phyloP scores from a whole-genome alignment of 2,797 vertebrate species.

The Lerista edwardsae region DNA sequence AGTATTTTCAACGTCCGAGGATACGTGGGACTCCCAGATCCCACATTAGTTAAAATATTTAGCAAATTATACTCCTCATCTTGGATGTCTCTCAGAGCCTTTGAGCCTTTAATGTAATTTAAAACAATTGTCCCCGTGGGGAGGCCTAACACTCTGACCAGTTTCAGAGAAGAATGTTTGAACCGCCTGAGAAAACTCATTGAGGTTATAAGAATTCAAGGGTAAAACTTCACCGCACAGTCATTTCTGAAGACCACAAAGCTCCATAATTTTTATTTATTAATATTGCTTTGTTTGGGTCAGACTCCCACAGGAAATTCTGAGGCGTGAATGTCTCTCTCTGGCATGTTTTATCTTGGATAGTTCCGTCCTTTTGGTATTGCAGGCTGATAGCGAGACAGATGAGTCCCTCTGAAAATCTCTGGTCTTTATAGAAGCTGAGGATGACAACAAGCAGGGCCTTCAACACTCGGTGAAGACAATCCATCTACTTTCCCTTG shows the following conservation, averaged over 20 bases:
- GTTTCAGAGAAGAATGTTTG: conserved; percentile 71
- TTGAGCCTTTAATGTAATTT: conserved; percentile 76
- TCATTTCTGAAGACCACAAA: conserved; percentile 73
- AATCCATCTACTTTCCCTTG: conserved; percentile 81
- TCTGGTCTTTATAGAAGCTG: conserved; percentile 80
- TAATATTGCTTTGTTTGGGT: conserved; percentile 80
- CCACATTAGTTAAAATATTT: conserved; percentile 66
- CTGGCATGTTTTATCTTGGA: conserved; percentile 77
- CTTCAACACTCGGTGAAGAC: conserved; percentile 83
- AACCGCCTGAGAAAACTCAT: conserved; percentile 72
- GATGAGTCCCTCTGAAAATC: conserved; percentile 80
- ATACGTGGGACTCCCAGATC: conserved; percentile 57
- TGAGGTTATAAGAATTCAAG: conserved; percentile 75
- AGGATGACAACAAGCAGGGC: conserved; percentile 83
- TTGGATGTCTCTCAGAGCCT: conserved; percentile 70
- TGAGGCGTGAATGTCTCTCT: conserved; percentile 77
- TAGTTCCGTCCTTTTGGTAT: conserved; percentile 77
- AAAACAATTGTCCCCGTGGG: conserved; percentile 76
- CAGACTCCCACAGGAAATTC: conserved; percentile 82
- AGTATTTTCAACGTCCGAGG: conserved; percentile 69
- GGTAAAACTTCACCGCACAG: conserved; percentile 66
- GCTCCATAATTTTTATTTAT: conserved; percentile 82
- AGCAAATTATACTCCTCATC: conserved; percentile 72
- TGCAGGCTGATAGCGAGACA: conserved; percentile 73
- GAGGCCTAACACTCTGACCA: conserved; percentile 72